A percentile compares a stretch with the other conserved stretches of the same genome.
phyloP scores from a whole-genome alignment of 1,140 invertebrate genomes.

The Musca vetustissima region DNA sequence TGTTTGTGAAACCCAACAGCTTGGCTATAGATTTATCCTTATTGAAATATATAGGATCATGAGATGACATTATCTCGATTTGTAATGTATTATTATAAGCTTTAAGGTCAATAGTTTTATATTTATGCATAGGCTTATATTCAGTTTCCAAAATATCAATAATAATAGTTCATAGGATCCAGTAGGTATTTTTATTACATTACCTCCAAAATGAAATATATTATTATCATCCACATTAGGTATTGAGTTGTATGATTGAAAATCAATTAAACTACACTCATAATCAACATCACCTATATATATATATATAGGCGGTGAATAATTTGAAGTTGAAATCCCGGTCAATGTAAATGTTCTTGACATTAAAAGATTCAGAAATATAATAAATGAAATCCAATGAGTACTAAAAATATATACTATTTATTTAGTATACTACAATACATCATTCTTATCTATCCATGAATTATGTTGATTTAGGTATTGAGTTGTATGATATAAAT shows the following conservation, averaged over 20 bases:
- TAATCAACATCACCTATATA: conserved; percentile 33
- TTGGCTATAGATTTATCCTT: no score
- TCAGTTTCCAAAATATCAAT: background rate
- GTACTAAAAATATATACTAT: no score
- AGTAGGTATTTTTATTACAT: conserved; percentile 42
- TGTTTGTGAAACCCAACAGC: conserved; percentile 33
- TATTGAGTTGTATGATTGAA: conserved; percentile 51
- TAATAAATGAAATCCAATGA: no score
- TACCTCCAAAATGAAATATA: conserved; percentile 45
- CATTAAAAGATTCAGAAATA: conserved; percentile 25
- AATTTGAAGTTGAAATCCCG: conserved; percentile 28
- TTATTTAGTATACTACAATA: no score
- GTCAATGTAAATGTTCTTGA: conserved; percentile 37
- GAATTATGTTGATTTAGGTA: no score
- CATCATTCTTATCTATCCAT: no score
- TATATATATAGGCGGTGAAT: conserved; percentile 38
- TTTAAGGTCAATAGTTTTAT: no score
- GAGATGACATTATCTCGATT: no score
- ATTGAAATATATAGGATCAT: no score
- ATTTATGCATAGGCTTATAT: conserved; percentile 1
- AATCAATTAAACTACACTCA: conserved; percentile 41
- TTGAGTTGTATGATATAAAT: no score
- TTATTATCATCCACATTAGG: conserved; percentile 49
- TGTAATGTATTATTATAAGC: no score
- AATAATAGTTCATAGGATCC: conserved; percentile 50